phyloP scores from a whole-genome alignment of 2,888 invertebrate genomes.

The Timema podura region DNA sequence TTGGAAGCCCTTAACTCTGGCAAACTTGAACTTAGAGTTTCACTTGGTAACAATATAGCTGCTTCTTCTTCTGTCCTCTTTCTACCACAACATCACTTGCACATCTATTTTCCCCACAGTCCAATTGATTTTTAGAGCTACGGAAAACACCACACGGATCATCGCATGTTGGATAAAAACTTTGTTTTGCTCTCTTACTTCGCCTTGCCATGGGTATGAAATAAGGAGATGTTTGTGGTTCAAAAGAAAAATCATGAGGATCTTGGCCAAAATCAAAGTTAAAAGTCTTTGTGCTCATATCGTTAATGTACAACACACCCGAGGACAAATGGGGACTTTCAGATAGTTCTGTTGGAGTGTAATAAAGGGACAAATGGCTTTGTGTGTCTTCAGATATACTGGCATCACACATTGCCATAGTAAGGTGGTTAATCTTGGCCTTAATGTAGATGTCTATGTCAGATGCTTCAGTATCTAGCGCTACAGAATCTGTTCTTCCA shows the following conservation, averaged over 20 bases:
- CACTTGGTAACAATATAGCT: conserved; percentile 22
- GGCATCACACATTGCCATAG: conserved; percentile 48
- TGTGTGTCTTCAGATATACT: conserved; percentile 42
- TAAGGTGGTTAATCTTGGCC: conserved; percentile 42
- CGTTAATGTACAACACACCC: conserved; percentile 15
- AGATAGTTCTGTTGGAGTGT: conserved; percentile 73
- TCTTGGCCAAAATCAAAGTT: background rate
- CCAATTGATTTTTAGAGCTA: conserved; percentile 15
- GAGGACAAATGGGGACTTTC: conserved; percentile 36
- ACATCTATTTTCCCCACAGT: background rate
- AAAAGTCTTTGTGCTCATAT: background rate
- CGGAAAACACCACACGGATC: conserved; percentile 29
- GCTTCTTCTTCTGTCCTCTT: conserved; percentile 20
- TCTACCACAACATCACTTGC: background rate
- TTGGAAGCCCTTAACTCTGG: conserved; percentile 40
- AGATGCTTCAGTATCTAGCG: conserved; percentile 58
- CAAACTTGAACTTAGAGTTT: conserved; percentile 23
- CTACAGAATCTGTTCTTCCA: conserved; percentile 69
- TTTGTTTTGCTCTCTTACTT: background rate
- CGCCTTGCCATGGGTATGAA: conserved; percentile 24
- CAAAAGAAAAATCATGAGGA: conserved; percentile 15
- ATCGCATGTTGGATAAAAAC: conserved; percentile 19
- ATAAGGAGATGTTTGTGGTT: conserved; percentile 33
- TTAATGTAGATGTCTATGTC: conserved; percentile 65
- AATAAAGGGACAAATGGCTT: conserved; percentile 72